Evolutionary conservation across 2,888 invertebrate genomes (phyloP), one percentile per base, ranked within the genome.

Genomic region (Mechanitis messenoides): DNA sequence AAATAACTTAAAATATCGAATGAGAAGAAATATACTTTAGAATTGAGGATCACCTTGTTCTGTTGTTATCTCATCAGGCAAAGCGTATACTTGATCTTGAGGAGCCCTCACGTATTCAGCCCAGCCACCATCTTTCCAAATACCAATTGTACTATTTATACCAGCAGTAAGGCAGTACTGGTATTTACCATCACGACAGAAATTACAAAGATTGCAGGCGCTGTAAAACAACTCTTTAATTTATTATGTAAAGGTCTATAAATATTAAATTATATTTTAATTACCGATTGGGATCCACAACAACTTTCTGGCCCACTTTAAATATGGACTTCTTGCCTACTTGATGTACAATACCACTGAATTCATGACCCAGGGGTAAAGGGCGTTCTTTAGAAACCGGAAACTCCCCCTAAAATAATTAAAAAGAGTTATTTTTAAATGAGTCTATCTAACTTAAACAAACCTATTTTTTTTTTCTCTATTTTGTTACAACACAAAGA

Each of bases 91-190:
- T 78, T 93, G 93, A 0, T 77, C 78, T 60, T 92, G 92, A 0
- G 94, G 93, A 1, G 91, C 92, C 28, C 87, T 56, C n/a, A 86
- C 90, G 71, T 92, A 94, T 65, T 93, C 91, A 0, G 94, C 92
- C 93, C 94, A 94, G 33, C 94, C 94, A 0, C 94, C 94, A 65
- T 94, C 85, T 42, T 78, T 81, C 76, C 81, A 93, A 58, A 94
- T 93, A 0, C 95, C 94, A 0, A 94, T 83, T 0, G 93, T 93
- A 67, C 84, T 91, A 73, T 92, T 91, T 62, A 92, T 87, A 0
- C 93, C 93, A 12, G 92, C 93, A 0, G 73, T 73, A 3, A 81
- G 71, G 69, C 94, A 95, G 75, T 92, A 92, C 68, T 94, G 93
- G 72, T 94, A 94, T 38, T 84, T 88, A 0, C 93, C 94, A 2